A percentile compares a stretch with the other conserved stretches of the same genome.
phyloP scores from a whole-genome alignment of 1,140 invertebrate genomes.

The Drosophila aff. region DNA sequence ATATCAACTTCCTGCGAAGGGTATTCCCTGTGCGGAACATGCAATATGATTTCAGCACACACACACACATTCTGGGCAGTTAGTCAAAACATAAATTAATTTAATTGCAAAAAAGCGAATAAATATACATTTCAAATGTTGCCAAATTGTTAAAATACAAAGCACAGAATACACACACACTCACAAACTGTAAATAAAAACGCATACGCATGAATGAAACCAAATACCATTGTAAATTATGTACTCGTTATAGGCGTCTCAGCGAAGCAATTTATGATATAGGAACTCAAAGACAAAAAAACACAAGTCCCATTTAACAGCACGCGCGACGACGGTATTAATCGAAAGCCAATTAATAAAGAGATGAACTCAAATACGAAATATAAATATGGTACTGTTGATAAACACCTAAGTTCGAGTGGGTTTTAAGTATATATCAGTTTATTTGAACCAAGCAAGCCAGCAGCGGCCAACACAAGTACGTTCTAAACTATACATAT shows the following conservation, averaged over 20 bases:
- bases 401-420: conserved; percentile 29
- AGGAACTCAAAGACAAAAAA: neutral
- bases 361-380: conserved; percentile 6
- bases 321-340: conserved; percentile 20
- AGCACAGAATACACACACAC: conserved; percentile 21
- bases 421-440: conserved; percentile 45
- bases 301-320: neutral
- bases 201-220: conserved; percentile 44
- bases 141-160: conserved; percentile 55
- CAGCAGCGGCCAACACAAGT: conserved; percentile 47
- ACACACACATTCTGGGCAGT: conserved; percentile 40
- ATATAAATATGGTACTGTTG: conserved; percentile 11
- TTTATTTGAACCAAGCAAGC: conserved; percentile 19
- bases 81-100: conserved; percentile 38
- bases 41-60: conserved; percentile 7
- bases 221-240: conserved; percentile 72
- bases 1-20: conserved; percentile 1
- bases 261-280: conserved; percentile 29
- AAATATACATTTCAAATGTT: conserved; percentile 46
- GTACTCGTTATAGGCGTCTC: conserved; percentile 66
- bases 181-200: conserved; percentile 24
- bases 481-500: conserved; percentile 52
- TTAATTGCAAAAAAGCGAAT: conserved; percentile 34
- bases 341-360: conserved; percentile 43
- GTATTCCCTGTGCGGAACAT: conserved; percentile 7